Conservation (phyloP, 2,113 vertebrate species). For the Ceyx cyanopectus region DNA sequence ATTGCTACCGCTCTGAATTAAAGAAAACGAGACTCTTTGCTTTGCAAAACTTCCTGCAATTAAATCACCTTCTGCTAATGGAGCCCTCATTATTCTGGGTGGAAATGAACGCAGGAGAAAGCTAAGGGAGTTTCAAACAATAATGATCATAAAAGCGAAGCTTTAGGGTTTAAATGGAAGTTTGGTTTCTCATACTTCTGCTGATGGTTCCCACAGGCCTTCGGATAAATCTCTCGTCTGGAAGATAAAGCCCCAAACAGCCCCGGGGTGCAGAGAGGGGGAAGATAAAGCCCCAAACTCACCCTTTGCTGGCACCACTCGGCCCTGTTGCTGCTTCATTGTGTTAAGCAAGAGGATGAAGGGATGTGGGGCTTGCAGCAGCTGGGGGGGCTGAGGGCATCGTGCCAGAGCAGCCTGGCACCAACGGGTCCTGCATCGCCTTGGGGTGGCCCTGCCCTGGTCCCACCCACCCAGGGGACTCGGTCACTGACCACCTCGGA, state of each 20-base stretch:
- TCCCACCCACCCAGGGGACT: rapidly evolving
- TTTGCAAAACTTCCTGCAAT: conserved; percentile 11
- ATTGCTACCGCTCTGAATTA: conserved; percentile 16
- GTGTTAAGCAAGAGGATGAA: neutral
- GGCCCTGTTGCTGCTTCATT: too few species aligned
- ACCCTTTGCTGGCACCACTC: rapidly evolving
- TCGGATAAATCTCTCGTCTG: neutral
- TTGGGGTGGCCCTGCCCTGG: neutral
- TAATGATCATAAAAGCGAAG: neutral
- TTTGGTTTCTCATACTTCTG: neutral
- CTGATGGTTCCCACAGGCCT: neutral
- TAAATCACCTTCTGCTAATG: conserved; percentile 28
- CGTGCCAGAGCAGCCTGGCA: neutral
- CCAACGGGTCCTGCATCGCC: rapidly evolving
- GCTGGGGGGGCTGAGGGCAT: neutral
- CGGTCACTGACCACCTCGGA: rapidly evolving
- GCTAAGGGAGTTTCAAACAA: conserved; percentile 3
- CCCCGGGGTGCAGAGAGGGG: neutral
- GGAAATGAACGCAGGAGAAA: conserved; percentile 4
- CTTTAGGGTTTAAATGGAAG: neutral
- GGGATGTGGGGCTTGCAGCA: neutral
- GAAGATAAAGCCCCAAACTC: neutral
- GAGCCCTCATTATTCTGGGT: neutral
- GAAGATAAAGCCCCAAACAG: neutral
- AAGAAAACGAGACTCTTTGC: neutral